These are phyloP conservation scores for Agelastica alni DNA, from an alignment of 2,888 invertebrate genomes.

Conservation along the genomic window DNA sequence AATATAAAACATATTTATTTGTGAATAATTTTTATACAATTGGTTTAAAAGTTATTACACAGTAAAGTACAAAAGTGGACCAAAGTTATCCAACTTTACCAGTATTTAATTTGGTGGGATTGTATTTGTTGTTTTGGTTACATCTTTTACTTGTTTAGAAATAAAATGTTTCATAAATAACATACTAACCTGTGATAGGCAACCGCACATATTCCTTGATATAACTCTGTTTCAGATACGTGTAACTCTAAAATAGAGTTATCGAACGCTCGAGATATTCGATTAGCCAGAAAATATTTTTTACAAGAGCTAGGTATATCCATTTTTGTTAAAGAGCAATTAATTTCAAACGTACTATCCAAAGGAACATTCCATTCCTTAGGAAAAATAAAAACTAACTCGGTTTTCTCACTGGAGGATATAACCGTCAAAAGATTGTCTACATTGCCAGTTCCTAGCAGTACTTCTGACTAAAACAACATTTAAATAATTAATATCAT, in stretches of 20 bases:
- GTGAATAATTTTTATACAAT: no score
- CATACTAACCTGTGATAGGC: constrained; percentile 17
- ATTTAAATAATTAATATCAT: constrained; percentile 15
- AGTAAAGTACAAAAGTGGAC: no score
- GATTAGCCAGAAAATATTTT: constrained; percentile 39
- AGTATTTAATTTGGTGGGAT: no score
- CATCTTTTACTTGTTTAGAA: no score
- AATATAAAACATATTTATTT: no score
- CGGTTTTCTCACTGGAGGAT: constrained; percentile 32
- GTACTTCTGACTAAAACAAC: constrained; percentile 25
- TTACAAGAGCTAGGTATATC: constrained; percentile 30
- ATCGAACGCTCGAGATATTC: constrained; percentile 39
- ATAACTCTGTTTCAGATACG: constrained; percentile 7
- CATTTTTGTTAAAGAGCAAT: constrained; percentile 42
- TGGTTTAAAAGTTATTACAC: no score
- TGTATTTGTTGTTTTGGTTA: no score
- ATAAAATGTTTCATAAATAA: no score
- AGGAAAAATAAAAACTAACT: constrained; percentile 39
- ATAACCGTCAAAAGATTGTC: constrained; percentile 38
- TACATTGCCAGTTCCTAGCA: constrained; percentile 26
- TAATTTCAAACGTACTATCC: constrained; percentile 43
- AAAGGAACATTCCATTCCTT: constrained; percentile 35
- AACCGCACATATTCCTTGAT: not conserved
- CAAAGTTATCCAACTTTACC: no score
- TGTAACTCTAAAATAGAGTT: constrained; percentile 38